Evolutionary conservation across 1,140 invertebrate genomes (phyloP).

Genomic region (Neodiprion virginianus): DNA sequence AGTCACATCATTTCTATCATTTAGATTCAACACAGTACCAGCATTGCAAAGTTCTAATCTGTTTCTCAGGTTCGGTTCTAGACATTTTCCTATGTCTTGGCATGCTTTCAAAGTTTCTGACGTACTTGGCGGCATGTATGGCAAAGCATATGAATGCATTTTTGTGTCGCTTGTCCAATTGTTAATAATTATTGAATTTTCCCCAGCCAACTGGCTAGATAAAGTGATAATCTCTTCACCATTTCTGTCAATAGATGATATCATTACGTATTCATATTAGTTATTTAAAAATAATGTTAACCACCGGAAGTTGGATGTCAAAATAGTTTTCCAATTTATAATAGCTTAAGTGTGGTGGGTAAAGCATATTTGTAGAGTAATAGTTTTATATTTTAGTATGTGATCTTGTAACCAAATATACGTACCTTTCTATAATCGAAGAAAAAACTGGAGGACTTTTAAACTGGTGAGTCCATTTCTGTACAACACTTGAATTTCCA

Average conservation of each 20-base stretch:
- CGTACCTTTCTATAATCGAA: conserved; percentile 37
- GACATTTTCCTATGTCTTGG: conserved; percentile 47
- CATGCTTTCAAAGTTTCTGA: conserved; percentile 43
- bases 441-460: conserved; percentile 47
- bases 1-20: conserved; percentile 33
- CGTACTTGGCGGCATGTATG: conserved; percentile 44
- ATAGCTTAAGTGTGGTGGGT: background rate
- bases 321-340: background rate
- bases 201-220: conserved; percentile 46
- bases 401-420: background rate
- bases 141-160: conserved; percentile 45
- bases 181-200: conserved; percentile 51
- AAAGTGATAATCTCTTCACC: conserved; percentile 48
- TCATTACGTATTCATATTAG: background rate
- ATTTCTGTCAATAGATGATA: conserved; percentile 32
- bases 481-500: conserved; percentile 39
- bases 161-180: conserved; percentile 44
- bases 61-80: conserved; percentile 46
- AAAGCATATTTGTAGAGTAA: background rate
- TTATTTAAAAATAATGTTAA: background rate
- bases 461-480: conserved; percentile 59
- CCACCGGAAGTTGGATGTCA: background rate
- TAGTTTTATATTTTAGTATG: background rate
- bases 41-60: conserved; percentile 47
- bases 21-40: conserved; percentile 41